Percentiles rank a stretch among this genome's conserved stretches.
These are phyloP conservation scores for Sialia sialis DNA, from an alignment of 2,113 vertebrate genomes.

Conservation along the genomic window DNA sequence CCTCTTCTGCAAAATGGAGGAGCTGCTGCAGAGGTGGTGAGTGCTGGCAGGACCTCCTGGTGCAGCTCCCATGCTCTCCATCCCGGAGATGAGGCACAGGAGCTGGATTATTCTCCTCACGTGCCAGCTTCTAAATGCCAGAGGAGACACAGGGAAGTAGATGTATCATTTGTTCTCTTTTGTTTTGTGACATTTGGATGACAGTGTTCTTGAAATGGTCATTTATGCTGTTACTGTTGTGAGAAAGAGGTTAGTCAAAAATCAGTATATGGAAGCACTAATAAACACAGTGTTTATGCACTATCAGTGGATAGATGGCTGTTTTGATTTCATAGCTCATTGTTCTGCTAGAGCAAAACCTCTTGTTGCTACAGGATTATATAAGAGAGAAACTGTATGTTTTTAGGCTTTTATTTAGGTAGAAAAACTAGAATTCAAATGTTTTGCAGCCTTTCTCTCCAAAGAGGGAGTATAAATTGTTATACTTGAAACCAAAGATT, in stretches of 20 bases:
- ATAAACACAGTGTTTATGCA: slow-evolving; percentile 27
- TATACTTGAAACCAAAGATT: neutral
- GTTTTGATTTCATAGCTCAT: slow-evolving; percentile 1
- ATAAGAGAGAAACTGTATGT: neutral
- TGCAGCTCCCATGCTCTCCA: fast-evolving
- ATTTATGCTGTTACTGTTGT: neutral
- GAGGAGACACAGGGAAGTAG: neutral
- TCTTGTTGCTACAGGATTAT: neutral
- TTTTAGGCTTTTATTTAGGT: neutral
- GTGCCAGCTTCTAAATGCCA: neutral
- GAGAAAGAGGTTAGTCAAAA: slow-evolving; percentile 19
- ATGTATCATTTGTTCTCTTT: neutral
- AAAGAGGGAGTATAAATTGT: neutral
- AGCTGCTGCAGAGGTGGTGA: neutral
- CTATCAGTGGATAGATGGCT: neutral
- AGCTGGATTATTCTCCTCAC: neutral
- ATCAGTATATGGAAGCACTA: neutral
- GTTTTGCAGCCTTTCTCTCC: neutral
- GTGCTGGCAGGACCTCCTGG: neutral
- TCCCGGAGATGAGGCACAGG: neutral
- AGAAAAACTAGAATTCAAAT: neutral
- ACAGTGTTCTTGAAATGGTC: neutral
- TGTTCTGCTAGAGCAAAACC: neutral
- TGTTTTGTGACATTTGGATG: slow-evolving; percentile 30
- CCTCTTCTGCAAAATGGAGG: neutral